Conservation (phyloP, 2,888 invertebrate genomes). For the Anthophora plumipes region DNA sequence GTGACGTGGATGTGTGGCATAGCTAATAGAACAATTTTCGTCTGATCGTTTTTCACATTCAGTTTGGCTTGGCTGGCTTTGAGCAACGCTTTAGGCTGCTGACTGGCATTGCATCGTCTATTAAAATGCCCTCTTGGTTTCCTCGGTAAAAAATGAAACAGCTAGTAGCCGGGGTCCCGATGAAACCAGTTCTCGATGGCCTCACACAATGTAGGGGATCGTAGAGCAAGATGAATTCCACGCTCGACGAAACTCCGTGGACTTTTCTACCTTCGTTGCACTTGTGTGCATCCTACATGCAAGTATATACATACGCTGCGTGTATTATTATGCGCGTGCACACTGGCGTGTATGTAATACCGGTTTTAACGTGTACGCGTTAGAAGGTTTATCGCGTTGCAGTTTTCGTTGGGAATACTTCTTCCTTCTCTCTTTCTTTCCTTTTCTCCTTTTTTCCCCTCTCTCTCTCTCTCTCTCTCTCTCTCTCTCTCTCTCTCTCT, state of each 20-base stretch:
- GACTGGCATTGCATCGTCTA: conserved; percentile 48
- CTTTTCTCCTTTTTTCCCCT: too few relatives aligned
- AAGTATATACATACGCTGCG: neutral
- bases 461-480: neutral
- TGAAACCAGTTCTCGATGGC: conserved; percentile 65
- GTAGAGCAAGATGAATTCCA: conserved; percentile 65
- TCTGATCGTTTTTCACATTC: conserved; percentile 2
- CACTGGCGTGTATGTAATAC: conserved; percentile 51
- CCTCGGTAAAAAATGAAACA: conserved; percentile 56
- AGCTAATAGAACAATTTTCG: conserved; percentile 9
- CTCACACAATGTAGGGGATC: conserved; percentile 63
- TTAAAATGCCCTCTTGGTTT: conserved; percentile 63
- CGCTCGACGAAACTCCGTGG: conserved; percentile 60
- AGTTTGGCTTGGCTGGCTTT: neutral
- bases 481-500: neutral
- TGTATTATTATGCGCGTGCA: conserved; percentile 50
- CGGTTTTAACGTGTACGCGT: conserved; percentile 63
- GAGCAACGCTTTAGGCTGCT: conserved; percentile 31
- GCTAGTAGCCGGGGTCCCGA: conserved; percentile 43
- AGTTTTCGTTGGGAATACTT: conserved; percentile 49
- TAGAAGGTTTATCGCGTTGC: conserved; percentile 59
- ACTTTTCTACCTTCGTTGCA: conserved; percentile 42
- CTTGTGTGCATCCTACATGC: neutral
- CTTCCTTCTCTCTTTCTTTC: neutral
- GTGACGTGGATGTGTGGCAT: too few relatives aligned